Evolutionary conservation across 2,797 vertebrate species (phyloP).

Genomic region (Mus caroli): DNA sequence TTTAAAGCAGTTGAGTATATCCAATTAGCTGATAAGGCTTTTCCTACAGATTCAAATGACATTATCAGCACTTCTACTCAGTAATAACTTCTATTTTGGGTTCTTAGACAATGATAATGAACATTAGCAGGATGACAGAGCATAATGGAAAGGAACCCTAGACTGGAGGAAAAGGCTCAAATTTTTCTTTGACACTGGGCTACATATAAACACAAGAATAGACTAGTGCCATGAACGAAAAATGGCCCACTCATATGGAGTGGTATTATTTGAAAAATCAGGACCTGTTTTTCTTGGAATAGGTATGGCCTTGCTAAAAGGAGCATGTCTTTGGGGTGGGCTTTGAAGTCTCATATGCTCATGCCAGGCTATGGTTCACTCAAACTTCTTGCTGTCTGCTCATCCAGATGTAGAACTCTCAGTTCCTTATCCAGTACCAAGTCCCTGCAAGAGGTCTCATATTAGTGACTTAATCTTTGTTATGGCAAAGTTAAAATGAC

Average conservation of each 20-base stretch:
- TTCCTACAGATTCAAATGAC: background rate
- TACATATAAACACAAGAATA: background rate
- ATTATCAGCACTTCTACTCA: background rate
- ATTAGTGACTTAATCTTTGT: background rate
- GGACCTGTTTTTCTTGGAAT: too few relatives aligned
- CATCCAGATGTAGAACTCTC: background rate
- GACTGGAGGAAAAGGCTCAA: background rate
- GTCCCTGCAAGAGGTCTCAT: background rate
- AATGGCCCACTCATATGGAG: background rate
- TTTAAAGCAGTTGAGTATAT: conserved; percentile 30
- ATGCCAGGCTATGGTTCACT: background rate
- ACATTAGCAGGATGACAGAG: background rate
- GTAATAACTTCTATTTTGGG: background rate
- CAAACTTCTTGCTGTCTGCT: background rate
- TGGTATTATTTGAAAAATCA: background rate
- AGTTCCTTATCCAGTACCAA: background rate
- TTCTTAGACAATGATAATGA: background rate
- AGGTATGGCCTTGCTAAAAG: background rate
- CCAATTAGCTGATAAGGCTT: background rate
- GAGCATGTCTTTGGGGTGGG: background rate
- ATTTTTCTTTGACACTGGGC: background rate
- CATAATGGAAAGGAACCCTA: background rate
- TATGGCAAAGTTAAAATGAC: background rate
- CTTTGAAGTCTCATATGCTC: background rate
- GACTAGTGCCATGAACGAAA: background rate